Percentiles rank a stretch among this genome's conserved stretches.
phyloP scores from a whole-genome alignment of 2,888 invertebrate species.

The Schizaphis graminum region DNA sequence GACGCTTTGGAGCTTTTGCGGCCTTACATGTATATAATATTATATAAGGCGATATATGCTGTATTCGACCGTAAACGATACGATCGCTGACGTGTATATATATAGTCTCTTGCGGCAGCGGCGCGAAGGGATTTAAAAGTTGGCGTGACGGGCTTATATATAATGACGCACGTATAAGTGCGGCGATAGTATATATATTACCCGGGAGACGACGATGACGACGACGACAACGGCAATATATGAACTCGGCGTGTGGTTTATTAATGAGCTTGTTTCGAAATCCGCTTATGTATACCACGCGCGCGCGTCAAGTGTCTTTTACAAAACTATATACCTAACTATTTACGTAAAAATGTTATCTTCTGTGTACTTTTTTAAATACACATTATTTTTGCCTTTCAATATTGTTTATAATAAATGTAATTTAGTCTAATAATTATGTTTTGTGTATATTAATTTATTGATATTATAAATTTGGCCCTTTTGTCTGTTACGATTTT shows the following conservation, averaged over 20 bases:
- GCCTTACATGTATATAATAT: background rate
- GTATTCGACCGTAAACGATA: slow-evolving; percentile 55
- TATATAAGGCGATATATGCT: slow-evolving; percentile 6
- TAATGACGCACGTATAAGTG: slow-evolving; percentile 1
- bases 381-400: background rate
- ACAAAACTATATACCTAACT: background rate
- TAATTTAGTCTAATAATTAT: background rate
- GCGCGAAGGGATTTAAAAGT: slow-evolving; percentile 34
- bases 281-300: slow-evolving; percentile 49
- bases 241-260: slow-evolving; percentile 56
- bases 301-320: slow-evolving; percentile 34
- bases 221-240: background rate
- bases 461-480: background rate
- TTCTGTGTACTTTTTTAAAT: background rate
- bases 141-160: slow-evolving; percentile 16
- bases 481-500: background rate
- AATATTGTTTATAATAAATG: background rate
- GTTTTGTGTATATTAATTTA: background rate
- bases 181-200: background rate
- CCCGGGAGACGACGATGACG: background rate
- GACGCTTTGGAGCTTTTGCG: background rate
- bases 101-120: background rate
- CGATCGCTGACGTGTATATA: slow-evolving; percentile 40
- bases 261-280: slow-evolving; percentile 60
- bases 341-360: background rate